phyloP scores from a whole-genome alignment of 2,113 vertebrate genomes.

The Phaethornis superciliosus region DNA sequence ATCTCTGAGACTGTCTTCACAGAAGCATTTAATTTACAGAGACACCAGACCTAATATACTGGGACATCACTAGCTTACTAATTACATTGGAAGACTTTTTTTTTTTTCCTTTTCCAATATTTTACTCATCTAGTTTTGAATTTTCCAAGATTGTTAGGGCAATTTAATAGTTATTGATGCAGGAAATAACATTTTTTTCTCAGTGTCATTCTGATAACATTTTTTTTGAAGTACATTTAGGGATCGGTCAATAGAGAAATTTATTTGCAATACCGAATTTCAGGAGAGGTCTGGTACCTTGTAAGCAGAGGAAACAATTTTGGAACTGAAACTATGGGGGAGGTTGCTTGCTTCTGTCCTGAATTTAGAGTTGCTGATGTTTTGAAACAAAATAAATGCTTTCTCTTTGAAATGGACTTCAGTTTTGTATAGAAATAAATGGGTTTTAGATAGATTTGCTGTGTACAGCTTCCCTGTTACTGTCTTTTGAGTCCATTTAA shows the following conservation, averaged over 20 bases:
- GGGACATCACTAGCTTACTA: background rate
- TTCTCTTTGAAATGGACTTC: background rate
- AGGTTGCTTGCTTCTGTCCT: background rate
- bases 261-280: background rate
- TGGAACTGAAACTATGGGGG: background rate
- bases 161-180: background rate
- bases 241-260: background rate
- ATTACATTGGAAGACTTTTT: too few relatives aligned
- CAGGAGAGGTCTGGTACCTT: background rate
- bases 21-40: background rate
- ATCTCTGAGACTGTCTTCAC: too few relatives aligned
- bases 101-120: background rate
- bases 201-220: background rate
- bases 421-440: background rate
- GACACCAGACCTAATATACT: background rate
- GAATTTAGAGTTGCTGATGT: background rate
- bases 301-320: background rate
- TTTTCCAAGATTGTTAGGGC: background rate
- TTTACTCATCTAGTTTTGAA: background rate
- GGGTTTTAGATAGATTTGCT: background rate
- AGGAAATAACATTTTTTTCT: background rate
- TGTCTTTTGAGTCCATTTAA: background rate
- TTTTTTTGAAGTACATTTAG: background rate
- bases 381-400: background rate
- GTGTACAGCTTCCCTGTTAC: background rate